Conservation (phyloP, 92 coral and sea anemone genomes). For the Chrysogorgia sp. region DNA sequence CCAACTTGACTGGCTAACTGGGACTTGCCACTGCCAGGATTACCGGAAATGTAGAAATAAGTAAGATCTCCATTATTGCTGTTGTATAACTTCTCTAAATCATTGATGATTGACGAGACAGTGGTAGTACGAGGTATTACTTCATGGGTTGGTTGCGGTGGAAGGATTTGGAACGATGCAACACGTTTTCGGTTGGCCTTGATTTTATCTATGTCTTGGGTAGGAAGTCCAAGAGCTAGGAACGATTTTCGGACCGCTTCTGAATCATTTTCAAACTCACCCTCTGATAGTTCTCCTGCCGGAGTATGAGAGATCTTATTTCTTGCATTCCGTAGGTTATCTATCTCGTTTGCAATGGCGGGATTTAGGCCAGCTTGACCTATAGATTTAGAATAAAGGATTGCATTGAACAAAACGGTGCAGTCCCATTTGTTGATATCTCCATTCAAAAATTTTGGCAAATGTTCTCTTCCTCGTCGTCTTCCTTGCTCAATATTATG, state of each 20-base stretch:
- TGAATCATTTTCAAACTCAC: too few species aligned
- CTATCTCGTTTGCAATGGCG: slow-evolving; percentile 15
- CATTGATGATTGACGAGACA: slow-evolving; percentile 12
- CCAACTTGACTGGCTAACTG: slow-evolving; percentile 47
- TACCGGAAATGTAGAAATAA: too few species aligned
- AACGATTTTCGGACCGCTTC: too few species aligned
- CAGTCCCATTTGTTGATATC: slow-evolving; percentile 60
- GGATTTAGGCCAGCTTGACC: slow-evolving; percentile 43
- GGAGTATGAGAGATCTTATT: too few species aligned
- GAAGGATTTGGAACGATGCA: slow-evolving; percentile 25
- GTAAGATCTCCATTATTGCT: too few species aligned
- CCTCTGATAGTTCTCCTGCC: too few species aligned
- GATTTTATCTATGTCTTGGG: too few species aligned
- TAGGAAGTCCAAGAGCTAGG: too few species aligned
- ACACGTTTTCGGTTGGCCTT: not conserved
- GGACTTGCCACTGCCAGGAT: too few species aligned
- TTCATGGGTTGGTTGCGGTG: slow-evolving; percentile 55
- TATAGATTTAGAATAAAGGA: slow-evolving; percentile 51
- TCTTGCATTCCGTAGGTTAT: slow-evolving; percentile 36
- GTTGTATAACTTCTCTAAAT: slow-evolving; percentile 12
- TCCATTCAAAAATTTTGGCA: slow-evolving; percentile 50
- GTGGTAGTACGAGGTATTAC: slow-evolving; percentile 4
- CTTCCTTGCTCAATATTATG: slow-evolving; percentile 7
- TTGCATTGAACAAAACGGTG: slow-evolving; percentile 50
- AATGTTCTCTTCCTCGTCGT: slow-evolving; percentile 6